phyloP scores from a whole-genome alignment of 1,140 invertebrate genomes.

The Cephus cinctus region DNA sequence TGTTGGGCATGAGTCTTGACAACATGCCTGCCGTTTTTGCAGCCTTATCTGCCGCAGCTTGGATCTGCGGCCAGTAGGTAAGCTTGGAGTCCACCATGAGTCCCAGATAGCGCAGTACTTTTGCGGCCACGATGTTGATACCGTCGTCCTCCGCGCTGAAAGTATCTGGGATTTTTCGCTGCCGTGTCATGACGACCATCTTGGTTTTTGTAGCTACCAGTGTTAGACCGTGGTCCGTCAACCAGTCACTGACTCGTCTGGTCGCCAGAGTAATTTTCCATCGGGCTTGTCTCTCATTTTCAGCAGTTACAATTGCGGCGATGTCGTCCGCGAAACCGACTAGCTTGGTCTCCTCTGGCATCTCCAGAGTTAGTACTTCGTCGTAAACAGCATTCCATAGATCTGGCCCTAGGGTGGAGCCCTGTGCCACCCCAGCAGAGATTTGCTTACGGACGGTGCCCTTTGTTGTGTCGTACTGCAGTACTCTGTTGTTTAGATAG shows the following conservation, averaged over 20 bases:
- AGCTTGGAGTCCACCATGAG: conserved; percentile 18
- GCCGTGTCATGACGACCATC: no score
- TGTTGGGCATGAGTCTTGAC: conserved; percentile 21
- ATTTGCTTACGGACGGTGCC: not conserved
- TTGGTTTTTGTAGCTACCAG: not conserved
- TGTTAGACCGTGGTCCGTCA: no score
- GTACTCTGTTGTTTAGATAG: conserved; percentile 9
- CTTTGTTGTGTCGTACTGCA: conserved; percentile 6
- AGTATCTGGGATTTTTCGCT: not conserved
- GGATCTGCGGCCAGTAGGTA: conserved; percentile 19
- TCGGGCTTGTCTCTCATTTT: not conserved
- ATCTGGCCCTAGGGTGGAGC: conserved; percentile 29
- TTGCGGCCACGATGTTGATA: no score
- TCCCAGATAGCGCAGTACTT: no score
- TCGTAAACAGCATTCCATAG: conserved; percentile 8
- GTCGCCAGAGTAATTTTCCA: no score
- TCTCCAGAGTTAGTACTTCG: not conserved
- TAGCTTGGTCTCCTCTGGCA: no score
- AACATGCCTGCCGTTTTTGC: conserved; percentile 14
- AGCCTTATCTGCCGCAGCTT: conserved; percentile 12
- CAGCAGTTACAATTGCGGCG: not conserved
- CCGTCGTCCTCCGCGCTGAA: conserved; percentile 7
- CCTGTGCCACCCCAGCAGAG: conserved; percentile 22
- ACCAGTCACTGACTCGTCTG: no score
- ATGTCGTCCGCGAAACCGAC: not conserved